A percentile compares a stretch with the other conserved stretches of the same genome.
phyloP scores from a whole-genome alignment of 2,888 invertebrate species.

The Drosophila peninsularis region DNA sequence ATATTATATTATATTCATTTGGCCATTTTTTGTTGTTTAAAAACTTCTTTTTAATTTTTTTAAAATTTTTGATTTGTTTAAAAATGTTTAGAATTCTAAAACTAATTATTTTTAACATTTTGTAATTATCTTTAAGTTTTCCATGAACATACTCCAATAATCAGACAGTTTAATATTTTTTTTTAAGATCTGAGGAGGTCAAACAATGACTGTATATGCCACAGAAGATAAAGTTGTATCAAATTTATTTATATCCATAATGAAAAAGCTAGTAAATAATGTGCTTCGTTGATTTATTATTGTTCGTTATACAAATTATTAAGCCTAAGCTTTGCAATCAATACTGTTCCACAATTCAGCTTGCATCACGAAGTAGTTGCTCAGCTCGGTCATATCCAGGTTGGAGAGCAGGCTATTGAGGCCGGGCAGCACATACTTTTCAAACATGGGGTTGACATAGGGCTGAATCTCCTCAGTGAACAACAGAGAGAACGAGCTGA shows the following conservation, averaged over 20 bases:
- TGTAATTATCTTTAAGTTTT: no score
- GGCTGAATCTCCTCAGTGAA: slow-evolving; percentile 55
- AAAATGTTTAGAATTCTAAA: no score
- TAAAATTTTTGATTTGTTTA: no score
- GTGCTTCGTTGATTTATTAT: slow-evolving; percentile 9
- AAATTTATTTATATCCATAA: neutral
- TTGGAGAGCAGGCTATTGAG: slow-evolving; percentile 50
- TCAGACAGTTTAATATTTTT: no score
- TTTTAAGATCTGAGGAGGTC: no score
- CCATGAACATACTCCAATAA: no score
- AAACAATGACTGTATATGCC: no score
- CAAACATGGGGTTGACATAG: slow-evolving; percentile 21
- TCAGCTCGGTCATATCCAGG: slow-evolving; percentile 25
- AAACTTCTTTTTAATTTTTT: no score
- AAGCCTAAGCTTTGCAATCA: slow-evolving; percentile 26
- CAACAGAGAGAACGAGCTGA: slow-evolving; percentile 43
- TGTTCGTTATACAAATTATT: neutral
- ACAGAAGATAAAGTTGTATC: neutral
- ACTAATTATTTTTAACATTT: no score
- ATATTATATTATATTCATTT: no score
- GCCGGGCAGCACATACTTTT: slow-evolving; percentile 26
- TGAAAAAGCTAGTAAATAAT: neutral
- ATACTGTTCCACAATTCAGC: slow-evolving; percentile 37
- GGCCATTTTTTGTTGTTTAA: no score
- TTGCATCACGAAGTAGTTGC: slow-evolving; percentile 15